Evolutionary conservation across 2,797 vertebrate species (phyloP).

Genomic region (Micromesistius poutassou): DNA sequence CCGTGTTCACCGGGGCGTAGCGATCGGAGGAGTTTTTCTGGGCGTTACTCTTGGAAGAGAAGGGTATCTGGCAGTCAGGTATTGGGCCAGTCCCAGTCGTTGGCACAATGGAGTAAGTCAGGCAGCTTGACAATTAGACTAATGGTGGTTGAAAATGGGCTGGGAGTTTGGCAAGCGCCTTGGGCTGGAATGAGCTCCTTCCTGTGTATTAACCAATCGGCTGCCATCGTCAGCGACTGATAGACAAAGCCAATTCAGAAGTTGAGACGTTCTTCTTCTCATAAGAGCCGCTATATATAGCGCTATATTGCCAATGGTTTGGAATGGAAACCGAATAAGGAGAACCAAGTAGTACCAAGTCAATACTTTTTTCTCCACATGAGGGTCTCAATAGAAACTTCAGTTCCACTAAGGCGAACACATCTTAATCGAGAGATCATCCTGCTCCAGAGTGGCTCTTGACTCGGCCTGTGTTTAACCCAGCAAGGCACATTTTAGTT

Average conservation of each 20-base stretch:
- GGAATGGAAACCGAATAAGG: neutral
- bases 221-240: neutral
- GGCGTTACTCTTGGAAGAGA: constrained; percentile 36
- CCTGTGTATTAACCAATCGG: constrained; percentile 1
- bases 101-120: constrained; percentile 38
- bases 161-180: constrained; percentile 33
- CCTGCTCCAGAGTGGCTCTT: too few species aligned
- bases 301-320: neutral
- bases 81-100: constrained; percentile 29
- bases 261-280: neutral
- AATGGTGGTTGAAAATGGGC: constrained; percentile 50
- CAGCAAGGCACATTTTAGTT: too few species aligned
- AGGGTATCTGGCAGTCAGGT: constrained; percentile 37
- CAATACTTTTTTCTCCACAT: neutral
- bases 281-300: neutral
- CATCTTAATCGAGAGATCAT: neutral
- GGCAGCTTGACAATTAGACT: constrained; percentile 52
- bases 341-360: neutral
- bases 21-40: constrained; percentile 12
- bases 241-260: neutral
- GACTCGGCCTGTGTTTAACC: too few species aligned
- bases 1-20: constrained; percentile 24
- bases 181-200: neutral
- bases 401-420: neutral
- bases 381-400: neutral